A percentile compares a stretch with the other conserved stretches of the same genome.
phyloP scores from a whole-genome alignment of 2,113 vertebrate species.

The Dascyllus trimaculatus region DNA sequence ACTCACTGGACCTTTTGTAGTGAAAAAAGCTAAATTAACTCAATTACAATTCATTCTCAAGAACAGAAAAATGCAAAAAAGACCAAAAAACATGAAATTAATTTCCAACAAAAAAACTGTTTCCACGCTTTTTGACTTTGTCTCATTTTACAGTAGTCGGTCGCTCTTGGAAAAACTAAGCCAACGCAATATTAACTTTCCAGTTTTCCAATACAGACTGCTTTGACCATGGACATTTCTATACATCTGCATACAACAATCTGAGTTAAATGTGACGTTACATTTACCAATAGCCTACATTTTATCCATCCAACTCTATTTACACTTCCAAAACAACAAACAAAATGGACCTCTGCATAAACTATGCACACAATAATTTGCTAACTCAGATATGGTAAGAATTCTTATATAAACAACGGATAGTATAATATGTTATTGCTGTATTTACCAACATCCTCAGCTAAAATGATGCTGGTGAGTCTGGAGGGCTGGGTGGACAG shows the following conservation, averaged over 20 bases:
- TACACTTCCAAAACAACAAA: no score
- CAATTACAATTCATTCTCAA: no score
- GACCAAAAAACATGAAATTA: no score
- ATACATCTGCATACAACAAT: no score
- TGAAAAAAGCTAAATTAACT: no score
- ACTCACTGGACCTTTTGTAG: no score
- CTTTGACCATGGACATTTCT: neutral
- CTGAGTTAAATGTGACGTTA: neutral
- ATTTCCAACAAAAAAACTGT: no score
- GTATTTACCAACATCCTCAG: conserved; percentile 92
- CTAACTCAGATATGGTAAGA: neutral
- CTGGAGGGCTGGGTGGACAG: conserved; percentile 86
- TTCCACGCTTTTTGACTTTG: no score
- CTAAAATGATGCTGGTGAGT: conserved; percentile 90
- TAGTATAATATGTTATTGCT: neutral
- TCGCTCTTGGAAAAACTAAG: neutral
- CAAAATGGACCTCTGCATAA: neutral
- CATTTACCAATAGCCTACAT: neutral
- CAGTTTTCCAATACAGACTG: neutral
- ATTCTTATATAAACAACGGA: neutral
- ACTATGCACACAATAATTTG: neutral
- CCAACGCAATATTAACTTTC: neutral
- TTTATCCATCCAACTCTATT: no score
- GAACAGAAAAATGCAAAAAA: no score
- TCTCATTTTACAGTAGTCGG: neutral